phyloP scores from a whole-genome alignment of 1,140 invertebrate species.

The Eumeta japonica region DNA sequence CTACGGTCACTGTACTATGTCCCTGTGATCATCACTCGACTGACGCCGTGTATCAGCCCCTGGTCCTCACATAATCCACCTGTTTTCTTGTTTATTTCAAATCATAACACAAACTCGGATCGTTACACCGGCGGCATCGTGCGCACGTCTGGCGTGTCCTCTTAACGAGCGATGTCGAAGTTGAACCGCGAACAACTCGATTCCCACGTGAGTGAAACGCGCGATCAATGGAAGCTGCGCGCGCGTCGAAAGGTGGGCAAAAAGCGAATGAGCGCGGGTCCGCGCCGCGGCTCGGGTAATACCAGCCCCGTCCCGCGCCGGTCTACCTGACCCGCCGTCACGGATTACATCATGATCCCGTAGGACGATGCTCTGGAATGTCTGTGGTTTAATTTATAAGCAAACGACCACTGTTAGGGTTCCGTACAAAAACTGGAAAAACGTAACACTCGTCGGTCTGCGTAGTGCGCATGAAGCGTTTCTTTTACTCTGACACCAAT shows the following conservation, averaged over 20 bases:
- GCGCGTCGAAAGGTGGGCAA: slow-evolving; percentile 53
- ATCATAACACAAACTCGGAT: slow-evolving; percentile 23
- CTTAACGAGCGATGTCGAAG: slow-evolving; percentile 24
- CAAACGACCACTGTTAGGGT: too few species aligned
- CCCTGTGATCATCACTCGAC: slow-evolving; percentile 43
- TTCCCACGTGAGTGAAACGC: slow-evolving; percentile 54
- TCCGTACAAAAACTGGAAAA: too few species aligned
- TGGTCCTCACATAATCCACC: slow-evolving; percentile 20
- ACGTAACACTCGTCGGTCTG: too few species aligned
- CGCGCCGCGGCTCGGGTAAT: slow-evolving; percentile 8
- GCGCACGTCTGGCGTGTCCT: too few species aligned
- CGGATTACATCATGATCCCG: too few species aligned
- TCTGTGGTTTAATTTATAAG: too few species aligned
- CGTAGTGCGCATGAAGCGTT: too few species aligned
- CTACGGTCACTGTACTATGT: slow-evolving; percentile 33
- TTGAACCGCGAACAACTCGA: slow-evolving; percentile 40
- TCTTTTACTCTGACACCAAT: too few species aligned
- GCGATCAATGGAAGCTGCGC: slow-evolving; percentile 36
- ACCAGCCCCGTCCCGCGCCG: slow-evolving; percentile 4
- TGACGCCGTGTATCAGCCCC: slow-evolving; percentile 21
- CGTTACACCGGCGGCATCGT: too few species aligned
- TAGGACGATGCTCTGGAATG: too few species aligned
- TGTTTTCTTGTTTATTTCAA: slow-evolving; percentile 23
- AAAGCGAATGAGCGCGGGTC: slow-evolving; percentile 46
- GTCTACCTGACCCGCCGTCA: too few species aligned